Percentiles rank a stretch among this genome's conserved stretches.
These are phyloP conservation scores for Haliclystus octoradiatus DNA, from an alignment of 30 jellyfish, hydroid and myxozoan species.

Conservation along the genomic window DNA sequence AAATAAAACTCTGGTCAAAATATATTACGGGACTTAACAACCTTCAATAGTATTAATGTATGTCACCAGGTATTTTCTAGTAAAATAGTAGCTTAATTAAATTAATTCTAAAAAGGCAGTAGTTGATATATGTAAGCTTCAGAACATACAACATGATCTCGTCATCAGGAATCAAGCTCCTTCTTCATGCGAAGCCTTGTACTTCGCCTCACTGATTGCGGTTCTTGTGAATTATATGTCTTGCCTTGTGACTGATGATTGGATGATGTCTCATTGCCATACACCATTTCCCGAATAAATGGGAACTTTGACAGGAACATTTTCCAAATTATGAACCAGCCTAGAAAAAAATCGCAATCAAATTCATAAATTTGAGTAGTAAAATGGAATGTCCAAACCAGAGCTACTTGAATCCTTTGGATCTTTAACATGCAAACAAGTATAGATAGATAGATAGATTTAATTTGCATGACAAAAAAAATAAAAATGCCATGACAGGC, in stretches of 20 bases:
- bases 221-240: not conserved
- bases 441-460: not conserved
- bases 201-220: not conserved
- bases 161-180: not conserved
- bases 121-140: no score
- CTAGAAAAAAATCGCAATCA: conserved; percentile 21
- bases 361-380: not conserved
- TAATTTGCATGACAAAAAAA: no score
- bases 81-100: no score
- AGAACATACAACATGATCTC: no score
- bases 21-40: no score
- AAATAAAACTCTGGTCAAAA: no score
- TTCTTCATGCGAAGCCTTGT: not conserved
- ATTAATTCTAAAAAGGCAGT: no score
- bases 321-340: conserved; percentile 93
- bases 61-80: no score
- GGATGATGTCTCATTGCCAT: conserved; percentile 33
- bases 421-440: not conserved
- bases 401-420: no score
- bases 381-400: no score
- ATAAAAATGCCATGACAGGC: no score
- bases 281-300: conserved; percentile 66
- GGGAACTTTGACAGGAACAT: conserved; percentile 79
- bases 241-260: not conserved
- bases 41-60: no score